Evolutionary conservation across 2,113 vertebrate species (phyloP), one percentile per base, ranked within the genome.

Genomic region (Gavia stellata): DNA sequence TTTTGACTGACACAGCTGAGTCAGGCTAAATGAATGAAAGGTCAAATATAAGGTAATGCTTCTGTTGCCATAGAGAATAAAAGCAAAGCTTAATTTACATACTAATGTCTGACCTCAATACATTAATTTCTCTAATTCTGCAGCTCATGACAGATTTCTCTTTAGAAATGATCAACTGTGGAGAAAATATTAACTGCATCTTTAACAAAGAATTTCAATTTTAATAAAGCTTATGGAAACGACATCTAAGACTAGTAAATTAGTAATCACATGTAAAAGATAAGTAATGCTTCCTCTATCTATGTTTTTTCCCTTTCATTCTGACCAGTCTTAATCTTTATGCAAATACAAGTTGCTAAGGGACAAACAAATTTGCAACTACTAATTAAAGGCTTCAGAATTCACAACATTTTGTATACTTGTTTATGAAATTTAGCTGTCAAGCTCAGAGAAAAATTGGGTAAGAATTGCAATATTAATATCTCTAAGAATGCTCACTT

Each of bases 291-390:
- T 84, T 91, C 56, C 50, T 55, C 94, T 68, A 88, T 95, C 92
- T 78, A 80, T 38, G 44, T 78, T 89, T 84, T 86, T 92, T 95
- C 81, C 77, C 38, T 90, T 94, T 87, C 81, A 80, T 96, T 97
- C 79, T 93, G 90, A 92, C 88, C 33, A 9, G 92, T 73, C 96
- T 91, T 96, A 94, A 96, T 98, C 95, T 96, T 95, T 92, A 97
- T 97, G 97, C 85, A 97, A 96, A 97, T 97, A 78, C n/a, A 77
- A 95, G 63, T 92, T 88, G 92, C 93, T 95, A 59, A 84, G 83
- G 72, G 80, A 95, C 72, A 91, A 97, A 95, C 93, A 97, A 95
- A 96, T 96, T 87, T 96, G 85, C 94, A 97, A 75, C 80, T 83
- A 47, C 92, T 96, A 97, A 97, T 94, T 96, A 97, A 96, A 81